Evolutionary conservation across 2,797 vertebrate genomes (phyloP).

Genomic region (Hapalemur alaotrensis): DNA sequence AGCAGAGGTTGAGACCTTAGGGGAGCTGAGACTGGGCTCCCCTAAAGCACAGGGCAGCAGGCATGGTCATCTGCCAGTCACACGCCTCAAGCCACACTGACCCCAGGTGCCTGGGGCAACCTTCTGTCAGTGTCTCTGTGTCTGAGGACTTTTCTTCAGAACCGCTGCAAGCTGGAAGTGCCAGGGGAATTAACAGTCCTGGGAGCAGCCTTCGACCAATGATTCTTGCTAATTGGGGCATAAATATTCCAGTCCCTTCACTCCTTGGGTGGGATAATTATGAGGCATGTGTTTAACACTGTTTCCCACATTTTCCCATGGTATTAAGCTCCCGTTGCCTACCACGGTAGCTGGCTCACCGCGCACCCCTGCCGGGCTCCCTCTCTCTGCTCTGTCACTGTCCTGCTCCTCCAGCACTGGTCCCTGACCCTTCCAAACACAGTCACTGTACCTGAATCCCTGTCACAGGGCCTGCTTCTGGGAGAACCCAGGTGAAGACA

Average conservation of each 20-base stretch:
- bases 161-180: not conserved
- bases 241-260: not conserved
- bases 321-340: not conserved
- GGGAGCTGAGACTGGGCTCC: not conserved
- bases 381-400: not conserved
- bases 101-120: not conserved
- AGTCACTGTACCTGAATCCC: not conserved
- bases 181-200: not conserved
- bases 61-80: not conserved
- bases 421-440: not conserved
- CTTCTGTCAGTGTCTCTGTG: not conserved
- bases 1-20: not conserved
- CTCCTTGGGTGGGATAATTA: not conserved
- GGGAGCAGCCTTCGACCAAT: not conserved
- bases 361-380: not conserved
- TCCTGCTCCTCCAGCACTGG: not conserved
- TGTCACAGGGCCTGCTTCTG: not conserved
- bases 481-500: not conserved
- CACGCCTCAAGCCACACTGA: not conserved
- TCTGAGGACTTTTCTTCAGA: not conserved
- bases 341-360: not conserved
- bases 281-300: not conserved
- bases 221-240: constrained; percentile 42
- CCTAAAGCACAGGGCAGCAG: not conserved
- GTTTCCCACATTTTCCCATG: not conserved